Base-by-base conservation (phyloP, 2,888 invertebrate species). In the Leptopterna dolabrata region DNA sequence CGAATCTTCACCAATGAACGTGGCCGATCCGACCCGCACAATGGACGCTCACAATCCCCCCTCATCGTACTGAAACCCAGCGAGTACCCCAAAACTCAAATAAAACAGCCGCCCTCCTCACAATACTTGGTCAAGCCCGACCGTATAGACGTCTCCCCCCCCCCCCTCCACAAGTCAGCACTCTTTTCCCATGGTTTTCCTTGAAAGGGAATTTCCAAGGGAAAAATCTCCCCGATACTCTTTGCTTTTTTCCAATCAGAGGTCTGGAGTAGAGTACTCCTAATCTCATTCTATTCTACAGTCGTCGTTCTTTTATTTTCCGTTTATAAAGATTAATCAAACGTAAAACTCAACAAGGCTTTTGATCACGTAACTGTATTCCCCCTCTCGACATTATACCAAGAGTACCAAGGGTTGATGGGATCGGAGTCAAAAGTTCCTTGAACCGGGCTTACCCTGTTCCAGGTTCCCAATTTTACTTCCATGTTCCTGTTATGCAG, bases 31-130 rank as follows among this genome's bases (percentile, higher is more conserved):
- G 36, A 36, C 7, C 7, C 36, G 7, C 19, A 63, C 24, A 63
- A 63, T 63, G 63, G 63, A 11, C 7, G 30, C 0, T 73, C 36
- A 73, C 73, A 73, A 73, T 73, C n/a, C 51, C 47, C 29, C 13
- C 45, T 0, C 27, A 13, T 47, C 78, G n/a, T n/a, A n/a, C n/a
- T n/a, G n/a, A n/a, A n/a, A n/a, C 47, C 19, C 16, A 30, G 7
- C n/a, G 4, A 19, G 16, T 36, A 63, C n/a, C 36, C 55, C 24
- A 47, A 63, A 83, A 83, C 83, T 83, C 83, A 27, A 11, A 83
- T 83, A 83, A 83, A 83, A 83, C 83, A 63, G 43, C 63, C 71
- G 36, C 71, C 9, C 11, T 14, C 47, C 78, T 14, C n/a, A n/a
- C n/a, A n/a, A n/a, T n/a, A 73, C 73, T 41, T 36, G 30, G 36